Base-by-base conservation (phyloP, 2,888 invertebrate genomes). In the Trichopoda pennipes region DNA sequence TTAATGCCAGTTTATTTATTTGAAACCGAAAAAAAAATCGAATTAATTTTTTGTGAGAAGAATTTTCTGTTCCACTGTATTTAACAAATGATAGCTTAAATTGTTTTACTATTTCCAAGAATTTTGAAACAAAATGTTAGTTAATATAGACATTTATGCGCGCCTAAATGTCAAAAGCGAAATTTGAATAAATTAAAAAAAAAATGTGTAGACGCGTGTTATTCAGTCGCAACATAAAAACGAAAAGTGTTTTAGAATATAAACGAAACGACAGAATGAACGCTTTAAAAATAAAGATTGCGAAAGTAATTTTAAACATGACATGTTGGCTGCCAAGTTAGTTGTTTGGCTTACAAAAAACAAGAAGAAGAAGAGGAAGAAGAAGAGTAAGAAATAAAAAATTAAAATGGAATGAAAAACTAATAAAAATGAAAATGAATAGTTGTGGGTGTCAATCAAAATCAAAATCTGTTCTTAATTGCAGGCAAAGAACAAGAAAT, bases 371-470 rank as follows among this genome's bases (percentile, higher is more conserved):
- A n/a, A n/a, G n/a, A n/a, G n/a, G n/a, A n/a, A n/a, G n/a, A n/a
- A n/a, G n/a, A n/a, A n/a, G n/a, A n/a, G n/a, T n/a, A n/a, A n/a
- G n/a, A 28, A 28, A 56, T 38, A 56, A 74, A 70, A 19, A 38
- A 60, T 16, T 38, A 42, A 61, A 38, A 17, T 0, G 32, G 35
- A 60, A 23, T 63, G 68, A 55, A 55, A 79, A 74, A 66, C 35
- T 55, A 64, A 55, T 28, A 19, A 68, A 53, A 73, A 68, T 8
- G 56, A 56, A 58, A 68, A 58, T 74, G n/a, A n/a, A n/a, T 55
- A 70, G 47, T 63, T 55, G 78, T 81, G 78, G 78, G 81, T 81
- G 81, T 78, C 74, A 81, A 81, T 81, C 74, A 74, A 74, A 81
- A 81, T 81, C 69, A 70, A 69, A 74, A 77, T 74, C 38, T 53